phyloP scores from a whole-genome alignment of 2,888 invertebrate species.

The Prosapia bicincta region DNA sequence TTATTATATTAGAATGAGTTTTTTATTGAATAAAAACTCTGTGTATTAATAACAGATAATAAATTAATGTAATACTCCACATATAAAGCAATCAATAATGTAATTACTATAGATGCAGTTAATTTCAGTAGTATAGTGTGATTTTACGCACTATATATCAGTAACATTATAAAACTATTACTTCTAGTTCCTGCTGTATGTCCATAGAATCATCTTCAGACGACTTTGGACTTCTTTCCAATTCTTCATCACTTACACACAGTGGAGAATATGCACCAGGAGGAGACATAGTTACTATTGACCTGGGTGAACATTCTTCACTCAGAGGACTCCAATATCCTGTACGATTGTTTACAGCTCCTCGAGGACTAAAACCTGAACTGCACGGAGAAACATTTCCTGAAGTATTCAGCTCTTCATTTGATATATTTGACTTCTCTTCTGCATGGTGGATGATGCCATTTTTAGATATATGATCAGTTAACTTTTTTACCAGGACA shows the following conservation, averaged over 20 bases:
- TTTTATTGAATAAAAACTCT: too few species aligned
- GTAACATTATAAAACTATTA: not conserved
- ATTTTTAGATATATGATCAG: conserved; percentile 33
- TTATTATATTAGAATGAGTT: too few species aligned
- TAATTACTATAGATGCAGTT: too few species aligned
- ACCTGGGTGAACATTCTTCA: conserved; percentile 13
- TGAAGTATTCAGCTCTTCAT: conserved; percentile 15
- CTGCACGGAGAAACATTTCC: conserved; percentile 27
- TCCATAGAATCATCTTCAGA: conserved; percentile 12
- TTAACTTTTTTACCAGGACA: conserved; percentile 46
- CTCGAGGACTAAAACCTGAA: conserved; percentile 16
- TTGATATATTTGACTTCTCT: conserved; percentile 24
- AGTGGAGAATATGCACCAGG: conserved; percentile 31
- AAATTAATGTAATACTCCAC: too few species aligned
- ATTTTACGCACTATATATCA: too few species aligned
- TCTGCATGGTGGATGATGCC: conserved; percentile 30
- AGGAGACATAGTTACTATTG: conserved; percentile 1
- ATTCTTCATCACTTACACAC: conserved; percentile 32
- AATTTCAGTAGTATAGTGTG: too few species aligned
- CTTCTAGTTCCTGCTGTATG: not conserved
- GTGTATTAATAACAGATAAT: too few species aligned
- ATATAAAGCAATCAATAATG: too few species aligned
- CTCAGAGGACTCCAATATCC: conserved; percentile 10
- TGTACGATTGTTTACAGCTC: not conserved
- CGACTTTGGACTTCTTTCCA: conserved; percentile 17